Percentiles rank a stretch among this genome's conserved stretches.
phyloP scores from a whole-genome alignment of 2,888 invertebrate genomes.

The Strigamia crassipes region DNA sequence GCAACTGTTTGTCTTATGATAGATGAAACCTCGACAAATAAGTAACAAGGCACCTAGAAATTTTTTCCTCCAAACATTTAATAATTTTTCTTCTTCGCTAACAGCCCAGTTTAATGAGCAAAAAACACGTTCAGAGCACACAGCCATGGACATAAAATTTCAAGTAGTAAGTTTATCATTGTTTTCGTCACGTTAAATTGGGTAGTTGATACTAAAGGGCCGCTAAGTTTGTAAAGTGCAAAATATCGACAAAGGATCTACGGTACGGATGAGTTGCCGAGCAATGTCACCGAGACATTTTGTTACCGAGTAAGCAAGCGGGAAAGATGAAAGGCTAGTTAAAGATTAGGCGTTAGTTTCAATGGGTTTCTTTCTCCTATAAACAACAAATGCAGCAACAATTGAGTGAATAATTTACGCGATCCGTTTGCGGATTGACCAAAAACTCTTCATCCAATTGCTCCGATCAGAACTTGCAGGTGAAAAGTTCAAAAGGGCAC shows the following conservation, averaged over 20 bases:
- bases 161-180: slow-evolving; percentile 12
- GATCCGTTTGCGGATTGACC: neutral
- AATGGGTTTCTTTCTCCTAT: neutral
- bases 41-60: slow-evolving; percentile 45
- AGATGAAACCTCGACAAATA: slow-evolving; percentile 37
- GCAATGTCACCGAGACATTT: neutral
- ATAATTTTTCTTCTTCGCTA: neutral
- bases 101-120: slow-evolving; percentile 9
- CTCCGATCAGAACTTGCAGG: neutral
- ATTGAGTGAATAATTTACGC: neutral
- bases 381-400: neutral
- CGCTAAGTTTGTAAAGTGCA: neutral
- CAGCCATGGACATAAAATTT: neutral
- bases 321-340: neutral
- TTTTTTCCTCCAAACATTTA: slow-evolving; percentile 16
- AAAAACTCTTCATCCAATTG: neutral
- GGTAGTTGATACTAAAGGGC: neutral
- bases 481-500: neutral
- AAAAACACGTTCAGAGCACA: slow-evolving; percentile 24
- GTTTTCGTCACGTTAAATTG: neutral
- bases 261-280: neutral
- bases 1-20: neutral
- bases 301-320: neutral
- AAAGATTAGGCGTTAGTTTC: neutral
- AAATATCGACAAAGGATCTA: neutral